These are phyloP conservation scores for Xestoiulus laeticollis DNA, from an alignment of 2,888 invertebrate genomes.

Conservation along the genomic window DNA sequence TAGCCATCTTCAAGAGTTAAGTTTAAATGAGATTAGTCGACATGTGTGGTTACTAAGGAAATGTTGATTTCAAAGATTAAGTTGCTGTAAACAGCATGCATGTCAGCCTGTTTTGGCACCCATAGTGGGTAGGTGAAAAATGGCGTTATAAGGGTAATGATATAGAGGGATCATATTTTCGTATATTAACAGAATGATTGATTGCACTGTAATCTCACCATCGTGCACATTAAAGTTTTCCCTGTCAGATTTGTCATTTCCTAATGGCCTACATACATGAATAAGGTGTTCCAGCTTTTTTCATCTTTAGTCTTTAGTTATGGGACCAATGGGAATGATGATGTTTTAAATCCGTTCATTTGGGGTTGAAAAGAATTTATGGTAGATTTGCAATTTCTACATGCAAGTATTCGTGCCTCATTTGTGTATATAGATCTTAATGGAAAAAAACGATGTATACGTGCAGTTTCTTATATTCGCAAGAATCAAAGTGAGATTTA, in stretches of 20 bases:
- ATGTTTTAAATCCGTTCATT: not conserved
- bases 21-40: not conserved
- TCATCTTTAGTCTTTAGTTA: not conserved
- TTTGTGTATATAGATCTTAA: not conserved
- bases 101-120: not conserved
- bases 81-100: not conserved
- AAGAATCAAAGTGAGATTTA: no score
- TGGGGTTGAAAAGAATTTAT: not conserved
- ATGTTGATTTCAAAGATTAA: constrained; percentile 3
- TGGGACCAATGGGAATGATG: not conserved
- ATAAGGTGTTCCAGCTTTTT: not conserved
- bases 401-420: no score
- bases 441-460: not conserved
- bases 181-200: constrained; percentile 6
- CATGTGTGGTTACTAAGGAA: not conserved
- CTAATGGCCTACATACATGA: not conserved
- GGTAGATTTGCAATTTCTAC: no score
- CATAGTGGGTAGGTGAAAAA: not conserved
- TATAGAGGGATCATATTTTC: constrained; percentile 18
- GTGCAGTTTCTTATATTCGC: not conserved
- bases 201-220: not conserved
- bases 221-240: not conserved
- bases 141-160: not conserved
- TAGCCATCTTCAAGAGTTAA: not conserved
- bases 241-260: constrained; percentile 2